phyloP scores from a whole-genome alignment of 2,888 invertebrate species.

The Imbricaverruca yamaguchii region DNA sequence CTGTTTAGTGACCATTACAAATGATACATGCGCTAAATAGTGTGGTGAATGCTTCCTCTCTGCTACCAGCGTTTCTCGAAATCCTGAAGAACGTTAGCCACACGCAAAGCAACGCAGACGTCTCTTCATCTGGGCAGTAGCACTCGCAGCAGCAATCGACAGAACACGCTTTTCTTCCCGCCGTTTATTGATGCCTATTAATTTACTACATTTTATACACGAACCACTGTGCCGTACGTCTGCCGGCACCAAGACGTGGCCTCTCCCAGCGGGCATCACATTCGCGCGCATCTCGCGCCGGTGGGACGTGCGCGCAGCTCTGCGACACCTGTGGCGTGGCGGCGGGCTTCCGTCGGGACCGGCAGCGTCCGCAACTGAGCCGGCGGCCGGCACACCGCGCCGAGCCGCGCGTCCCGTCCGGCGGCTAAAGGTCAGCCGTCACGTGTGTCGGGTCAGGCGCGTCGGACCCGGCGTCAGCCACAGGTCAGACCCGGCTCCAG shows the following conservation, averaged over 20 bases:
- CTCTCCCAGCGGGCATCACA: neutral
- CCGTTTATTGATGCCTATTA: conserved; percentile 14
- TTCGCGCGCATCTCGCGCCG: neutral
- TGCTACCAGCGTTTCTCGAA: too few species aligned
- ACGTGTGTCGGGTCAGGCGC: too few species aligned
- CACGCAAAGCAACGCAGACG: too few species aligned
- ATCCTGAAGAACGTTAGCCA: too few species aligned
- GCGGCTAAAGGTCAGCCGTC: neutral
- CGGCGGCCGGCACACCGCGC: neutral
- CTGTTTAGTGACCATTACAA: too few species aligned
- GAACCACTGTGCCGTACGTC: neutral
- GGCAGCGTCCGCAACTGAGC: neutral
- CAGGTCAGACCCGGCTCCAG: too few species aligned
- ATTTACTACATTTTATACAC: conserved; percentile 21
- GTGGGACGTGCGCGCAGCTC: neutral
- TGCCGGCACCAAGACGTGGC: neutral
- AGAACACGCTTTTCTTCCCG: neutral
- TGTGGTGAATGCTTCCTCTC: too few species aligned
- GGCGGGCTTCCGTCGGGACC: neutral
- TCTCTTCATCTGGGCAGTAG: too few species aligned
- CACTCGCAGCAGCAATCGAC: too few species aligned
- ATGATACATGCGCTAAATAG: too few species aligned
- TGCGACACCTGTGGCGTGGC: neutral
- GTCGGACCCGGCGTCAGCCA: too few species aligned
- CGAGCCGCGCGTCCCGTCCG: neutral